Evolutionary conservation across 2,888 invertebrate species (phyloP), one percentile per base, ranked within the genome.

Genomic region (Caradrina kadenii): DNA sequence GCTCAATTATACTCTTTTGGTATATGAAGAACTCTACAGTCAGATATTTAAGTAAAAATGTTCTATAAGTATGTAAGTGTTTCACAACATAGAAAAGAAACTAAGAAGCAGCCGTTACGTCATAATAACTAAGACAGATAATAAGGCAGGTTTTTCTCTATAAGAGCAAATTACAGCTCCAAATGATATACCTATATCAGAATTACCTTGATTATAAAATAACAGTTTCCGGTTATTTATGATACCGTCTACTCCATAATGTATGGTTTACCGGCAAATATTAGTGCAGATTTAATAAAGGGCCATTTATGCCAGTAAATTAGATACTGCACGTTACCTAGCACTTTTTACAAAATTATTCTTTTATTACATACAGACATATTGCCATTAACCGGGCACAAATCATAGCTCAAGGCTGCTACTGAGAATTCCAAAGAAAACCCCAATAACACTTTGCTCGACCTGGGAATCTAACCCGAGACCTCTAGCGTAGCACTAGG

Each of bases 161-260:
- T 56, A 53, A 13, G 22, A 26, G n/a, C 31, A 72, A 77, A 74
- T 80, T 74, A 68, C 62, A 69, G 48, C 39, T 26, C 35, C 63
- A 56, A 82, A 69, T 69, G 22, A 58, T 60, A 50, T 45, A 67
- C 45, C 45, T 45, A 45, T 42, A 56, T 49, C 52, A 54, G 60
- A 68, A 72, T 74, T 81, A 61, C 63, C 65, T 68, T 78, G 60
- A 69, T 69, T 69, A 68, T 73, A 73, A 73, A 74, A 69, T 65
- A 45, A 54, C 68, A 60, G 59, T 71, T 79, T 79, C 76, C 74
- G 62, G 66, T 54, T 63, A 69, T 74, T 71, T 42, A 62, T 56
- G 64, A 45, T 58, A 77, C 65, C 39, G 39, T 61, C 63, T 35
- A 61, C 54, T 58, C 31, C 53, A 49, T 63, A 58, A 80, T 70